These are phyloP conservation scores for Mormyrus lacerda DNA, from an alignment of 2,113 vertebrate genomes.

Conservation along the genomic window DNA sequence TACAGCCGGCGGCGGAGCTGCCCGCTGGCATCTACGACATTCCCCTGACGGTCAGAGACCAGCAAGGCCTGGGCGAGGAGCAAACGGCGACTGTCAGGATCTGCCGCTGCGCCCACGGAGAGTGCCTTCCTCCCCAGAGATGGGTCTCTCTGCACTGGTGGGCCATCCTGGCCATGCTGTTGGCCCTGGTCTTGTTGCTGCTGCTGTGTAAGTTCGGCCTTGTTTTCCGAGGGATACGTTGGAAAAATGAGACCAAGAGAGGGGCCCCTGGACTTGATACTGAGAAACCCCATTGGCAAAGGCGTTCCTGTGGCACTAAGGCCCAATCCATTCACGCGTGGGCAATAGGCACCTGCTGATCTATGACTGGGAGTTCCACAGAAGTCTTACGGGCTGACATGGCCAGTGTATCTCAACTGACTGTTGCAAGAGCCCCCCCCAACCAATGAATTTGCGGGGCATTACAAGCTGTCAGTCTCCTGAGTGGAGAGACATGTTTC, in stretches of 20 bases:
- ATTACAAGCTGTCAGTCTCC: not conserved
- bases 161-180: slow-evolving; percentile 73
- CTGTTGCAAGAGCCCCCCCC: not conserved
- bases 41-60: slow-evolving; percentile 62
- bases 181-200: slow-evolving; percentile 65
- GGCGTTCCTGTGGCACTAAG: not conserved
- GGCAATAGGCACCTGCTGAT: not conserved
- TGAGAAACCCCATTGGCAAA: not conserved
- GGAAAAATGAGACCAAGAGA: not conserved
- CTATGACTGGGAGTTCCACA: not conserved
- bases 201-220: slow-evolving; percentile 69
- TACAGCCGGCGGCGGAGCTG: slow-evolving; percentile 48
- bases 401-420: not conserved
- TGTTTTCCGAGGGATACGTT: too few relatives aligned
- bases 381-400: not conserved
- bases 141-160: slow-evolving; percentile 60
- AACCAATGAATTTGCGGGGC: not conserved
- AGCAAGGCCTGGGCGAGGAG: slow-evolving; percentile 49
- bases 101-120: slow-evolving; percentile 45
- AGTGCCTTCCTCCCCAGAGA: not conserved
- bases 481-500: not conserved
- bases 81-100: slow-evolving; percentile 49
- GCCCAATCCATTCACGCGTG: not conserved
- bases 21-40: slow-evolving; percentile 54
- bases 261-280: not conserved